Base-by-base conservation (phyloP, 2,113 vertebrate species). In the Trematocara variabile region DNA sequence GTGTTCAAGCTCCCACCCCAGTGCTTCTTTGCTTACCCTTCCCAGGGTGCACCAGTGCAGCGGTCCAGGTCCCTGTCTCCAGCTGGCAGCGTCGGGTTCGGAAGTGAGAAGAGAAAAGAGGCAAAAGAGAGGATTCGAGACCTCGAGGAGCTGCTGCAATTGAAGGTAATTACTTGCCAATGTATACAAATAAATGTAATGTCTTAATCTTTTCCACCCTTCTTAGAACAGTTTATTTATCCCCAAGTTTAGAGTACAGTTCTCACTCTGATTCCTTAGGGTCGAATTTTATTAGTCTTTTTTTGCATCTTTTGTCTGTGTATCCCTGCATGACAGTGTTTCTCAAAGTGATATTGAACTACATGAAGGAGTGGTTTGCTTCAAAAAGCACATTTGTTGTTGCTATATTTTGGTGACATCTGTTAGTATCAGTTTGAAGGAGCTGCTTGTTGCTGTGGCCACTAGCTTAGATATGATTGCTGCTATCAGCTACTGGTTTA, bases 31-130 rank as follows among this genome's bases (percentile, higher is more conserved):
- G 95, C 97, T 96, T 96, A 95, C 96, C 95, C 97, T 93, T 97
- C 96, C 82, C 85, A 98, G 98, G 95, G 95, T 95, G 95, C 97
- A 97, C 96, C 97, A 97, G 97, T 97, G 96, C 97, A 97, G 95
- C 95, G 94, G 94, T 98, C 97, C 97, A 97, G 97, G 96, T 99
- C 98, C 95, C 95, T 98, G 95, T 99, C 98, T 97, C 97, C 97
- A 88, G 96, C 95, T 95, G 96, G 93, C 93, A 95, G 95, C 95
- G 93, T 94, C 50, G 94, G 93, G 90, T 94, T 95, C 87, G 92
- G 91, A 12, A 95, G 95, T 79, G 95, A 94, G 86, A 92, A 95
- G 94, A 93, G 95, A 96, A 82, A 91, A 95, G 93, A 91, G 90
- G 95, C 94, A 86, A 96, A 97, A 94, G 94, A 93, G 90, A 97